Base-by-base conservation (phyloP, 2,888 invertebrate species). In the Caenorhabditis drosophilae region DNA sequence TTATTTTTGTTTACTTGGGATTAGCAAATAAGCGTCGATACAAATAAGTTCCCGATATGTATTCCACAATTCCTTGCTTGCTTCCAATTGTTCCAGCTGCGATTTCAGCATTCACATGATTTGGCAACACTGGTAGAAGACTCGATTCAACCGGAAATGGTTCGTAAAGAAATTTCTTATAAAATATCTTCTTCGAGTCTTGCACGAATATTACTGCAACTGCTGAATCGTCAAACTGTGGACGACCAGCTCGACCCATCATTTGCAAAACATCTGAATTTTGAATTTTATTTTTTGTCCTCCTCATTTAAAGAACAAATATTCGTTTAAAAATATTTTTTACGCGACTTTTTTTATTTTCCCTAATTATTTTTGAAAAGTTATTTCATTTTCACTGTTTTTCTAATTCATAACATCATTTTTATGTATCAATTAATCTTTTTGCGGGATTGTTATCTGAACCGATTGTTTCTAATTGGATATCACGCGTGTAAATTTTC, bases 141-240 rank as follows among this genome's bases (percentile, higher is more conserved):
- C 92, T 94, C 0, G 97, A 97, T 85, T 98, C 98, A 0, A 99
- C 97, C 0, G 98, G 98, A 86, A 99, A 98, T 0, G 98, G 98
- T 84, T 98, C 96, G 85, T 98, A 97, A 0, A 99, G 86, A 87
- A 98, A 99, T 84, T 95, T 95, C 84, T 95, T 95, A 87, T 99
- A 99, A 87, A 97, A 99, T 84, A 92, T 92, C 85, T 99, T 98
- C 86, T 97, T 97, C 45, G 92, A 89, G 67, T 86, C 86, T 82
- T 98, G 97, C 0, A 99, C 88, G 36, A 88, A 84, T 46, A 89
- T 87, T 35, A 88, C 86, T 15, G 89, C 89, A 6, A 87, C 87
- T 2, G 88, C 98, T 77, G 91, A 90, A 78, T 91, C 91, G 85
- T 97, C 98, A 83, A 90, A 99, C 87, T 99, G 92, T 0, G 98